phyloP scores from a whole-genome alignment of 2,888 invertebrate genomes.

The Zygothrica quintamaculata region DNA sequence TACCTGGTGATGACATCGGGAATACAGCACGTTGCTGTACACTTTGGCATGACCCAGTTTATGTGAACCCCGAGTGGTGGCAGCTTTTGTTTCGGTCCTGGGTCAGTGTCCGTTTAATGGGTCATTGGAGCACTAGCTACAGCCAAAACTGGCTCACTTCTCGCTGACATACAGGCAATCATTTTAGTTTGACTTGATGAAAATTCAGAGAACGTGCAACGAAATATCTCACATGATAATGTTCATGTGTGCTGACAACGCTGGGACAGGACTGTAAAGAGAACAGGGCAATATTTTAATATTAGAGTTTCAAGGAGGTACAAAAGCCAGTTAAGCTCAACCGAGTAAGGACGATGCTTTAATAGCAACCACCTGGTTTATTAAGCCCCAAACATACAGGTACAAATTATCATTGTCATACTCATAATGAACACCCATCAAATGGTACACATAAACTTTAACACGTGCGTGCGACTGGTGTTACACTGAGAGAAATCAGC shows the following conservation, averaged over 20 bases:
- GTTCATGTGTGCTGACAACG: constrained; percentile 47
- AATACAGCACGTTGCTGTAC: no score
- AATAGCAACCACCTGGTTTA: constrained; percentile 29
- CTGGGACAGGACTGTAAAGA: constrained; percentile 1
- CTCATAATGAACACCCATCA: constrained; percentile 47
- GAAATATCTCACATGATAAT: constrained; percentile 73
- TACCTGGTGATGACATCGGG: no score
- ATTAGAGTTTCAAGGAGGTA: no score
- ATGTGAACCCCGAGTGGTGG: constrained; percentile 61
- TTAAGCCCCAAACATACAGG: constrained; percentile 75
- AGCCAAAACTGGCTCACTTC: constrained; percentile 45
- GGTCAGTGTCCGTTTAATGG: constrained; percentile 67
- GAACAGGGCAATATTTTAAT: no score
- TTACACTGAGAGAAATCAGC: constrained; percentile 54
- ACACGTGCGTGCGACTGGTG: constrained; percentile 59
- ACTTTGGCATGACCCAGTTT: constrained; percentile 58
- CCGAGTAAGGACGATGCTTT: constrained; percentile 51
- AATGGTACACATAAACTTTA: constrained; percentile 65
- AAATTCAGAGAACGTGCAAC: constrained; percentile 68
- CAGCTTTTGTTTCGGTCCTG: constrained; percentile 26
- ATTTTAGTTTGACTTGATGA: constrained; percentile 62
- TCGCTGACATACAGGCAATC: constrained; percentile 62
- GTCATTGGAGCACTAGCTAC: constrained; percentile 63
- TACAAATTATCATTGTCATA: constrained; percentile 76
- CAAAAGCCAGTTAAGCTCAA: constrained; percentile 28